Conservation (phyloP, 2,797 vertebrate genomes). For the Erithacus rubecula region DNA sequence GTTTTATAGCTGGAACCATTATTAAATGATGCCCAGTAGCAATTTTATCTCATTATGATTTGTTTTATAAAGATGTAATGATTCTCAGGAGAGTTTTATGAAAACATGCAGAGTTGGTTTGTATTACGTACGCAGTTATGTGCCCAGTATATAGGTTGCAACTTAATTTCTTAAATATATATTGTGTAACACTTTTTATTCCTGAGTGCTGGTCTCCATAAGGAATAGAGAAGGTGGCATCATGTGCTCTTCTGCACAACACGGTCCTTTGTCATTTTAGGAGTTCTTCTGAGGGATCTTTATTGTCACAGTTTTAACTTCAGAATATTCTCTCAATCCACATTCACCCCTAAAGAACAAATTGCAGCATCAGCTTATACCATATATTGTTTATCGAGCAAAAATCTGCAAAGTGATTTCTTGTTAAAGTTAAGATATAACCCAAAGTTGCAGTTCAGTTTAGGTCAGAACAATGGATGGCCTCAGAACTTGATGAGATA, state of each 20-base stretch:
- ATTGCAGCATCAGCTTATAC: not conserved
- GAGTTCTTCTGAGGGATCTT: constrained; percentile 96
- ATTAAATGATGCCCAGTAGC: constrained; percentile 15
- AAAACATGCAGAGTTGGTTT: constrained; percentile 43
- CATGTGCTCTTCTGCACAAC: constrained; percentile 13
- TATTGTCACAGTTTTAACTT: constrained; percentile 98
- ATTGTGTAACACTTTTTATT: constrained; percentile 61
- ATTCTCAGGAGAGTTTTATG: constrained; percentile 42
- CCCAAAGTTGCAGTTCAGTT: not conserved
- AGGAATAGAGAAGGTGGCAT: constrained; percentile 56
- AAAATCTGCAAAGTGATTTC: not conserved
- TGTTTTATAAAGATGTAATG: constrained; percentile 11
- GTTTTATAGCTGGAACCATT: not conserved
- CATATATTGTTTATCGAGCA: not conserved
- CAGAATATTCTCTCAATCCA: constrained; percentile 94
- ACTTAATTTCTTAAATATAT: constrained; percentile 66
- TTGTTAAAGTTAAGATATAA: not conserved
- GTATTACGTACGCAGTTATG: constrained; percentile 1
- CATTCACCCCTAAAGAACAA: constrained; percentile 87
- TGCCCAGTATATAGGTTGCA: constrained; percentile 43
- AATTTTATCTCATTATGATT: constrained; percentile 23
- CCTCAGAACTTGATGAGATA: not conserved
- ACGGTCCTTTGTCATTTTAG: constrained; percentile 73
- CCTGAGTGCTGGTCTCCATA: constrained; percentile 73
- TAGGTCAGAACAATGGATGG: not conserved